phyloP scores from a whole-genome alignment of 2,888 invertebrate genomes.

The Chirona hameri region DNA sequence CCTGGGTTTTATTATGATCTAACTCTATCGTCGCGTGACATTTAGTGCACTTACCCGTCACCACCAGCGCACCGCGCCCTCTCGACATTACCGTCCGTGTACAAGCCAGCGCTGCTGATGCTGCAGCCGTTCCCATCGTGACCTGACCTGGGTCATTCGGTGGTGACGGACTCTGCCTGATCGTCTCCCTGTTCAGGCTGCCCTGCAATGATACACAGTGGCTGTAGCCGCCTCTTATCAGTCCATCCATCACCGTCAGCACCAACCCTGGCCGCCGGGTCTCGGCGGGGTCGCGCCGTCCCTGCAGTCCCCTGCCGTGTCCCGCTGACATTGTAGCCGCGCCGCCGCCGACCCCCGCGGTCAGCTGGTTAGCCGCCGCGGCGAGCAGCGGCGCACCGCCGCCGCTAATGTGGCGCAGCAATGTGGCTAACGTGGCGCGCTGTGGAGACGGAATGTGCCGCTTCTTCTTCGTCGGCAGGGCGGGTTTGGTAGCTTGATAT shows the following conservation, averaged over 20 bases:
- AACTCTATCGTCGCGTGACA: too few relatives aligned
- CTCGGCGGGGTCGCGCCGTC: neutral
- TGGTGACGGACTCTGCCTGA: too few relatives aligned
- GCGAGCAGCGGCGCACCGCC: neutral
- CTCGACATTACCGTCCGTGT: too few relatives aligned
- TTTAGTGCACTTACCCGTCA: too few relatives aligned
- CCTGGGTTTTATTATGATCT: too few relatives aligned
- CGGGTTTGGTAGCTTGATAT: conserved; percentile 38
- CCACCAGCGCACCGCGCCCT: too few relatives aligned
- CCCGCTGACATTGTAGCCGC: neutral
- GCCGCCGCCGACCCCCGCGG: neutral
- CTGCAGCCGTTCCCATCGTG: too few relatives aligned
- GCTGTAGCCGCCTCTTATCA: neutral
- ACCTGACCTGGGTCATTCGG: too few relatives aligned
- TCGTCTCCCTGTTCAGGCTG: too few relatives aligned
- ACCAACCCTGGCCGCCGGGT: neutral
- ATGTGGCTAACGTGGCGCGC: neutral
- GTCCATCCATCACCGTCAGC: neutral
- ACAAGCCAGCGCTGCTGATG: too few relatives aligned
- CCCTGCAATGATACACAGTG: too few relatives aligned
- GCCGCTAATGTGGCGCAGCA: neutral
- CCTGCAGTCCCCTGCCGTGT: neutral
- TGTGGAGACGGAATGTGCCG: neutral
- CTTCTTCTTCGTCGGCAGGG: conserved; percentile 29
- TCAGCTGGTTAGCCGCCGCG: neutral